phyloP scores from a whole-genome alignment of 2,113 vertebrate genomes.

The Origma solitaria region DNA sequence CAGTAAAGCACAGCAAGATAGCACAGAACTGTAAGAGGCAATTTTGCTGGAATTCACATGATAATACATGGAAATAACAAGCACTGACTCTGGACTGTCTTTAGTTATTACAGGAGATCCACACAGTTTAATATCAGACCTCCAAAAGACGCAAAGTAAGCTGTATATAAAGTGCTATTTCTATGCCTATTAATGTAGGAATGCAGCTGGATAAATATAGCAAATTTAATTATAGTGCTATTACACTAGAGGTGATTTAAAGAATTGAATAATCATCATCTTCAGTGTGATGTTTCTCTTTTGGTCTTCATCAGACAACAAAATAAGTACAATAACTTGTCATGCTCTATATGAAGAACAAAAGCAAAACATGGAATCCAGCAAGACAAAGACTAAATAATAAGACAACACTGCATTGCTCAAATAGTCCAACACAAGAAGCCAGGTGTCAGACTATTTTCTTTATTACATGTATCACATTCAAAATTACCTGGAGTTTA shows the following conservation, averaged over 20 bases:
- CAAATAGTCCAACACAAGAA: background rate
- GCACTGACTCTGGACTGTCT: background rate
- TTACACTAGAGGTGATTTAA: background rate
- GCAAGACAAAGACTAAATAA: background rate
- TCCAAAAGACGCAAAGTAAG: background rate
- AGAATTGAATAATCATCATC: background rate
- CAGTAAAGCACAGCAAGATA: background rate
- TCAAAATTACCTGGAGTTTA: background rate
- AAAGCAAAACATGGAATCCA: background rate
- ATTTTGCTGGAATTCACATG: background rate
- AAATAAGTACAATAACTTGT: background rate
- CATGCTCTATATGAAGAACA: background rate
- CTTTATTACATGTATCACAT: background rate
- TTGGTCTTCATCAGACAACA: background rate
- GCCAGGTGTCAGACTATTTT: background rate
- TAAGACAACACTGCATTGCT: background rate
- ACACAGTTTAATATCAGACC: background rate
- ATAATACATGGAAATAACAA: background rate
- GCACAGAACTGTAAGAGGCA: background rate
- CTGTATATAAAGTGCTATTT: background rate
- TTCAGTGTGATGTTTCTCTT: background rate
- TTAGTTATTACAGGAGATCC: background rate
- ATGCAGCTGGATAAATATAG: background rate
- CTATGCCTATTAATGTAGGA: background rate
- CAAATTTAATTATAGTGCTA: background rate